These are phyloP conservation scores for Vidua chalybeata DNA, from an alignment of 2,113 vertebrate genomes.

Conservation along the genomic window DNA sequence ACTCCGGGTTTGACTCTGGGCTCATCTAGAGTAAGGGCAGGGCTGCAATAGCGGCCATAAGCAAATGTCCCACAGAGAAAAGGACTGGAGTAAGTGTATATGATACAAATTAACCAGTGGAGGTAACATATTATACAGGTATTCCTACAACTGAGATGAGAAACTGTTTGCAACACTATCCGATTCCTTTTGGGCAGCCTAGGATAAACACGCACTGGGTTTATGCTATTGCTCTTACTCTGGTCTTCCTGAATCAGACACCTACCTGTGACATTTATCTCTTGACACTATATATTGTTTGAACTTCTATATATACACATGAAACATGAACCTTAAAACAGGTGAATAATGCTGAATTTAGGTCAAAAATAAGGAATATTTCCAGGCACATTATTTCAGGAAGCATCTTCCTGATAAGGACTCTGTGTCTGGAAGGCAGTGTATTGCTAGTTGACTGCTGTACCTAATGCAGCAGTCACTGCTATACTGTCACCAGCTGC, in stretches of 20 bases:
- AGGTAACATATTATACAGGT: not conserved
- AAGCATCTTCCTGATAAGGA: not conserved
- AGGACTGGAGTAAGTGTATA: not conserved
- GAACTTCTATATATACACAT: not conserved
- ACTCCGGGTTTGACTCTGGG: not conserved
- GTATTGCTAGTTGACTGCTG: conserved; percentile 72
- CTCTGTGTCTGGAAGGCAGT: conserved; percentile 73
- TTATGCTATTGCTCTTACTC: not conserved
- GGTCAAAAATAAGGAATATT: not conserved
- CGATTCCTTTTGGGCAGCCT: not conserved
- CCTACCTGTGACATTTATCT: not conserved
- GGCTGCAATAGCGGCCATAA: not conserved
- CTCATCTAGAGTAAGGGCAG: not conserved
- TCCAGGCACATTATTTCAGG: not conserved
- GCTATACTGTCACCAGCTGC: conserved; percentile 66
- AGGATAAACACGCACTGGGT: rapidly evolving
- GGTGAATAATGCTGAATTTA: not conserved
- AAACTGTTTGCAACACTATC: not conserved
- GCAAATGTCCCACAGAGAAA: not conserved
- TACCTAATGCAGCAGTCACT: conserved; percentile 48
- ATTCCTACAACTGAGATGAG: not conserved
- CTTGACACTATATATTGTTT: not conserved
- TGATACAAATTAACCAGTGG: not conserved
- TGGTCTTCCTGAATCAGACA: not conserved
- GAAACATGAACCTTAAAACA: not conserved